Conservation (phyloP, 1,140 invertebrate species). For the Mizuhopecten yessoensis region DNA sequence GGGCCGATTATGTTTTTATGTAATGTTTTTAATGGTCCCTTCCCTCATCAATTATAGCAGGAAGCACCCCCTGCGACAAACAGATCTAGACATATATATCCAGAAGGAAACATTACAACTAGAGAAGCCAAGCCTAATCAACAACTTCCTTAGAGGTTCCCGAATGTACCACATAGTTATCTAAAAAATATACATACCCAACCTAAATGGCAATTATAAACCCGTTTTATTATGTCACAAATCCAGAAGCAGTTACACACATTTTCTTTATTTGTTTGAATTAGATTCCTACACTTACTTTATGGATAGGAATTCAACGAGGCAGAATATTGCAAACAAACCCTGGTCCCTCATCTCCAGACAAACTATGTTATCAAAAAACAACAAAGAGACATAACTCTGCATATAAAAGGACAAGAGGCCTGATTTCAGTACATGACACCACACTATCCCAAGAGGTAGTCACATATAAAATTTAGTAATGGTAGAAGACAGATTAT, state of each 20-base stretch:
- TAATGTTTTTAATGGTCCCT: not conserved
- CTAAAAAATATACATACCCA: not conserved
- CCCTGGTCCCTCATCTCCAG: not conserved
- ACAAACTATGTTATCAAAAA: not conserved
- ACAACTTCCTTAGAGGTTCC: not conserved
- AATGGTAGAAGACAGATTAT: no score
- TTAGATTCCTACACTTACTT: not conserved
- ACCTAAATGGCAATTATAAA: not conserved
- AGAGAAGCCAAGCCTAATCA: not conserved
- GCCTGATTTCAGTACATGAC: no score
- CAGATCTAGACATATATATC: slow-evolving; percentile 18
- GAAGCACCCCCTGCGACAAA: not conserved
- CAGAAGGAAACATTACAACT: not conserved
- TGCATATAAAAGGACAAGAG: not conserved
- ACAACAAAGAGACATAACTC: not conserved
- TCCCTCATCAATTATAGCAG: slow-evolving; percentile 8
- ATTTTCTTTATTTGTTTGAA: not conserved
- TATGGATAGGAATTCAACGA: not conserved
- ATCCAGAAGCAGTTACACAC: not conserved
- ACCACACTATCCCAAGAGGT: no score
- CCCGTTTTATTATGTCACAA: not conserved
- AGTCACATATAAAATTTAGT: no score
- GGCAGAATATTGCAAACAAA: not conserved
- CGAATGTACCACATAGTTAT: slow-evolving; percentile 27
- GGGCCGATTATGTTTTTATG: slow-evolving; percentile 18